These are phyloP conservation scores for Xanthorhoe designata DNA, from an alignment of 2,888 invertebrate species.

Conservation along the genomic window DNA sequence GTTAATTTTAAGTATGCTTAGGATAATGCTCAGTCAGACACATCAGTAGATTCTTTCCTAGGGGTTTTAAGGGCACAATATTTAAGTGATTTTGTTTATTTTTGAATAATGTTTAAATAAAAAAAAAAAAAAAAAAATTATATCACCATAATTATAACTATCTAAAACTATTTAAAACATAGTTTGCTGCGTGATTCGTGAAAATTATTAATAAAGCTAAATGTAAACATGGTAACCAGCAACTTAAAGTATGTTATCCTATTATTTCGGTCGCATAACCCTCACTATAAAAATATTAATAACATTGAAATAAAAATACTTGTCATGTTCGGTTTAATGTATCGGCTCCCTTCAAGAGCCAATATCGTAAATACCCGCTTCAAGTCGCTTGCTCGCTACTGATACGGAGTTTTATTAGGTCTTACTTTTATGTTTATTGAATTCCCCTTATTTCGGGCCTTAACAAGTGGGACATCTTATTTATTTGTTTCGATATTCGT, in stretches of 20 bases:
- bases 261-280: slow-evolving; percentile 11
- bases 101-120: too few relatives aligned
- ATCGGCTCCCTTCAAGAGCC: slow-evolving; percentile 57
- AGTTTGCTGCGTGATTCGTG: too few relatives aligned
- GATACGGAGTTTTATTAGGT: slow-evolving; percentile 76
- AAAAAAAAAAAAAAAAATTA: too few relatives aligned
- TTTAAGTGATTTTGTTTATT: too few relatives aligned
- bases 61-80: too few relatives aligned
- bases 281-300: slow-evolving; percentile 22
- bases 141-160: too few relatives aligned
- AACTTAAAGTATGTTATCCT: neutral
- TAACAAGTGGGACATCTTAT: slow-evolving; percentile 32
- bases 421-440: slow-evolving; percentile 73
- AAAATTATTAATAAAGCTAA: neutral
- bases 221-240: neutral
- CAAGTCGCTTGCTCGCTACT: slow-evolving; percentile 63
- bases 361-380: slow-evolving; percentile 66
- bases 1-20: too few relatives aligned
- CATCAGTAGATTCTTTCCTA: too few relatives aligned
- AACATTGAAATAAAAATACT: slow-evolving; percentile 29
- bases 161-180: too few relatives aligned
- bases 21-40: too few relatives aligned
- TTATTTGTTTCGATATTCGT: slow-evolving; percentile 25
- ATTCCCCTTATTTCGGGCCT: slow-evolving; percentile 51
- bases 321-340: slow-evolving; percentile 29